Conservation (phyloP, 2,888 invertebrate species). For the Clanis bilineata region DNA sequence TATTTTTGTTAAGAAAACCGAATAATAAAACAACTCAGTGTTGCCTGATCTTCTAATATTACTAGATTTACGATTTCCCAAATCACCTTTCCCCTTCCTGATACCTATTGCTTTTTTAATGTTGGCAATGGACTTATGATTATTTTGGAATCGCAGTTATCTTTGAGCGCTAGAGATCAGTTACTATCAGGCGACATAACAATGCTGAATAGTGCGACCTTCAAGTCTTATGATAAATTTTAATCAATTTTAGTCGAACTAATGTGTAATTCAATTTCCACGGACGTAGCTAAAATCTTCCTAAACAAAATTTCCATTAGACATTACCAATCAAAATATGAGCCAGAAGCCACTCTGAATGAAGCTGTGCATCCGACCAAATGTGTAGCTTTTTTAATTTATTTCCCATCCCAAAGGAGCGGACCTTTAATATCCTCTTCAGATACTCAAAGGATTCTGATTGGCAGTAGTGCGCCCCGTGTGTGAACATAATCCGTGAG, state of each 20-base stretch:
- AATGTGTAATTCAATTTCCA: background rate
- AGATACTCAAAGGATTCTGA: constrained; percentile 59
- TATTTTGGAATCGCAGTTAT: too few relatives aligned
- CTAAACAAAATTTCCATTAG: background rate
- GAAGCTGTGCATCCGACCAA: background rate
- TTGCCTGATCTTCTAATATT: too few relatives aligned
- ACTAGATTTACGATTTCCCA: too few relatives aligned
- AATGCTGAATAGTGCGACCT: too few relatives aligned
- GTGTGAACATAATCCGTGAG: constrained; percentile 68
- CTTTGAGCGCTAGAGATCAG: too few relatives aligned
- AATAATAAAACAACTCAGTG: too few relatives aligned
- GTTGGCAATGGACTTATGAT: too few relatives aligned
- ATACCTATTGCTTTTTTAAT: too few relatives aligned
- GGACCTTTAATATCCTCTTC: constrained; percentile 23
- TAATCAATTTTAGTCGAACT: background rate
- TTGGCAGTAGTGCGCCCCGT: constrained; percentile 46
- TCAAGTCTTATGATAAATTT: too few relatives aligned
- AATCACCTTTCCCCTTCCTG: too few relatives aligned
- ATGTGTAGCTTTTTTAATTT: constrained; percentile 13
- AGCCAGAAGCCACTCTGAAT: background rate
- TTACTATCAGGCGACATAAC: too few relatives aligned
- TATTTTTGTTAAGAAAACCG: background rate
- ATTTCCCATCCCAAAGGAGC: constrained; percentile 13
- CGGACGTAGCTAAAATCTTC: background rate
- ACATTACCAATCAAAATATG: background rate